These are phyloP conservation scores for Agrotis ipsilon DNA, from an alignment of 2,888 invertebrate species.

Conservation along the genomic window DNA sequence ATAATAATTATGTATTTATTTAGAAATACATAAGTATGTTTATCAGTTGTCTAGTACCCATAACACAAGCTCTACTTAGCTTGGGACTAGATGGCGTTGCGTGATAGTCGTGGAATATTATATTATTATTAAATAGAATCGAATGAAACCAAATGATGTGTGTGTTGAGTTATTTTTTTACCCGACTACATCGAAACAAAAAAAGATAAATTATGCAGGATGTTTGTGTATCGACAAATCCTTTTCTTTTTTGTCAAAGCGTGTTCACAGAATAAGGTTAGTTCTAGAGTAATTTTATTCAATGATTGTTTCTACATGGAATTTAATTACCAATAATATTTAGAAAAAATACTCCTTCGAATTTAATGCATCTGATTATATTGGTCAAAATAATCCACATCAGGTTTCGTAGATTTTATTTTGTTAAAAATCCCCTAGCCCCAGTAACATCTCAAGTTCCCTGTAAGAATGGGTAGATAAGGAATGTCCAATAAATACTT, in stretches of 20 bases:
- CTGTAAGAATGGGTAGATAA: conserved; percentile 1
- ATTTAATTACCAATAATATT: background rate
- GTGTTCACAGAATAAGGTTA: background rate
- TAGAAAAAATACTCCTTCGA: background rate
- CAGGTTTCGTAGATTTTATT: background rate
- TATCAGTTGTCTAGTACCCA: no score
- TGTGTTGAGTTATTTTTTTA: no score
- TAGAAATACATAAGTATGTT: no score
- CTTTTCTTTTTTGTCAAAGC: background rate
- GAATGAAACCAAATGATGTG: background rate
- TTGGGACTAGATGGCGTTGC: no score
- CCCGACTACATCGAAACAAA: no score
- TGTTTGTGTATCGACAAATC: background rate
- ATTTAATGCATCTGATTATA: background rate
- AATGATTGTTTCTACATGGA: no score
- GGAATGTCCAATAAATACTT: conserved; percentile 20
- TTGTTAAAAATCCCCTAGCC: conserved; percentile 36
- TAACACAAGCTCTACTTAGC: no score
- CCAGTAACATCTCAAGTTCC: conserved; percentile 9
- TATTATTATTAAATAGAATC: no score
- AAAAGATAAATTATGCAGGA: no score
- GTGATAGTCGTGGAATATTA: no score
- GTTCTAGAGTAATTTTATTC: background rate
- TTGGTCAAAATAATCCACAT: background rate
- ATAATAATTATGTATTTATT: no score